These are phyloP conservation scores for Syngnathus acus DNA, from an alignment of 2,797 vertebrate species.

Conservation along the genomic window DNA sequence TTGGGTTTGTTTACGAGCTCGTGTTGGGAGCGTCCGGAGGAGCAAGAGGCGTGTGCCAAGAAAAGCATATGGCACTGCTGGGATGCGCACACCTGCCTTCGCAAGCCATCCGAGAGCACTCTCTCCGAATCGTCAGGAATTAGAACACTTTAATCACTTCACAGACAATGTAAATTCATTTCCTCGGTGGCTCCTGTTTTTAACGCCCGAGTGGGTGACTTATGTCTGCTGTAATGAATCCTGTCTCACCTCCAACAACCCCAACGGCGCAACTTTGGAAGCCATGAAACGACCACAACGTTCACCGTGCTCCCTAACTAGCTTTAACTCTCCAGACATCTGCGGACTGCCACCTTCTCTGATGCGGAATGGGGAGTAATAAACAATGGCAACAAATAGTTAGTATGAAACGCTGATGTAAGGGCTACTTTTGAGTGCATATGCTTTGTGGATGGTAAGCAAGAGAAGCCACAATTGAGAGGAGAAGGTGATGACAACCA, in stretches of 20 bases:
- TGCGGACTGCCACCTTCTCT: neutral
- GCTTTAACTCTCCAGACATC: neutral
- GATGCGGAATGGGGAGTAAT: neutral
- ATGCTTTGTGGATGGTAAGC: neutral
- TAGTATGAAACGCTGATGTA: neutral
- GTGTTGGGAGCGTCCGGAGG: slow-evolving; percentile 61
- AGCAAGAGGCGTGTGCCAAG: slow-evolving; percentile 54
- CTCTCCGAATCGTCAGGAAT: slow-evolving; percentile 54
- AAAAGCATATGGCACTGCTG: slow-evolving; percentile 69
- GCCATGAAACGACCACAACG: neutral
- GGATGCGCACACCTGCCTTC: slow-evolving; percentile 62
- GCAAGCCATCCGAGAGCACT: slow-evolving; percentile 41
- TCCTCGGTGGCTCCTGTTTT: slow-evolving; percentile 42
- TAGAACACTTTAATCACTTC: slow-evolving; percentile 66
- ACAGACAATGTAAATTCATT: slow-evolving; percentile 58
- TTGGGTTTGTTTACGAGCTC: slow-evolving; percentile 60
- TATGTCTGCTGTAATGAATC: slow-evolving; percentile 18
- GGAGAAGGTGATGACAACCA: neutral
- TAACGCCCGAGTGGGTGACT: slow-evolving; percentile 21
- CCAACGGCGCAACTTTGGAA: neutral
- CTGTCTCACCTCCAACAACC: neutral
- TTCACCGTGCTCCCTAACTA: neutral
- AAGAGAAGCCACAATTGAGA: neutral
- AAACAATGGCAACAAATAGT: neutral
- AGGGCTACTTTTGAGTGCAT: neutral